Base-by-base conservation (phyloP, 2,113 vertebrate species). In the Siniperca chuatsi region DNA sequence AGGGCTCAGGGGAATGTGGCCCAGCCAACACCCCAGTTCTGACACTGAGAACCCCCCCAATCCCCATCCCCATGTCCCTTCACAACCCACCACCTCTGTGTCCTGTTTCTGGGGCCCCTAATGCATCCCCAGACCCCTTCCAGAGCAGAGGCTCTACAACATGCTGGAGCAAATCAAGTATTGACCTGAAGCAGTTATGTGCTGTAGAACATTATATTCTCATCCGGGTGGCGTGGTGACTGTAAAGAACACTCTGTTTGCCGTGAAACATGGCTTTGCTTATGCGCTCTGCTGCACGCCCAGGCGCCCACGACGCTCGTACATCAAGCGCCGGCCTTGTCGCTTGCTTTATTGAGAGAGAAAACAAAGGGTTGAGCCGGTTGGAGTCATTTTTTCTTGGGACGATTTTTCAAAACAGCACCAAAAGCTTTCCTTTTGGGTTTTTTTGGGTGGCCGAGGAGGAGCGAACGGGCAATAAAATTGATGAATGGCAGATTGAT, bases 291-390 rank as follows among this genome's bases (percentile, higher is more conserved):
- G 96, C 96, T 95, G 95, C 95, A 85, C 90, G 94, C 95, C 93
- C 81, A 12, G 94, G 94, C 96, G 94, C 97, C 95, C 96, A 81
- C 88, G 96, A 96, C 94, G 96, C 96, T 95, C 96, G 97, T 99
- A 97, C 94, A 99, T 99, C 98, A 99, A 89, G 82, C 94, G 91
- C 95, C 94, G 93, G 96, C 95, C 95, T 96, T 97, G 97, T 98
- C 96, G 95, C 96, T 97, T 94, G 96, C 97, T 98, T 99, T 98
- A 98, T 98, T 98, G 98, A 98, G 97, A 97, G 97, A 96, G 96
- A 99, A 98, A 98, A 98, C 98, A 99, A 97, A 98, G 97, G 97
- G 95, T 97, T 98, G 97, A 98, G 97, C 95, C 70, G 94, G 95
- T 97, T 79, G 97, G 97, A 98, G 97, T 98, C 97, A 98, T 98